Percentiles rank a stretch among this genome's conserved stretches.
These are phyloP conservation scores for Melanargia galathea DNA, from an alignment of 2,888 invertebrate species.

Conservation along the genomic window DNA sequence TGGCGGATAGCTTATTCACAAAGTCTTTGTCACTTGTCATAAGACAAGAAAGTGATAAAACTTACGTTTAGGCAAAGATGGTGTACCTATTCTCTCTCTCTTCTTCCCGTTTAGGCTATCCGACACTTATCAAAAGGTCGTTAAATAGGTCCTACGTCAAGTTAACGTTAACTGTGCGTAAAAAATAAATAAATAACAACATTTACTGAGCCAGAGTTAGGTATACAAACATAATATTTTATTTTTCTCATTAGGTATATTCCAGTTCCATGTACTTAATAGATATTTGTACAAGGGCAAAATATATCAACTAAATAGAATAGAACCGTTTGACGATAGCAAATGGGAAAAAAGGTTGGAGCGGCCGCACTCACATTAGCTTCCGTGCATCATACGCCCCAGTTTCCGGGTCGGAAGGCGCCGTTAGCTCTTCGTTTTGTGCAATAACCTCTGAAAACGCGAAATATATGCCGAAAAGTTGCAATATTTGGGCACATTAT, in stretches of 20 bases:
- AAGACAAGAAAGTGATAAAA: too few relatives aligned
- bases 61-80: too few relatives aligned
- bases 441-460: constrained; percentile 33
- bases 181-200: too few relatives aligned
- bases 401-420: constrained; percentile 41
- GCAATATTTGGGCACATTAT: background rate
- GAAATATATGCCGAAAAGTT: constrained; percentile 21
- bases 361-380: constrained; percentile 34
- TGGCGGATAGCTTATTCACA: too few relatives aligned
- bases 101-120: too few relatives aligned
- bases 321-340: constrained; percentile 19
- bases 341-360: constrained; percentile 27
- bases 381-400: constrained; percentile 38
- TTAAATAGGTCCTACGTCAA: too few relatives aligned
- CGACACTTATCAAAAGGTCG: too few relatives aligned
- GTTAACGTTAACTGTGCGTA: too few relatives aligned
- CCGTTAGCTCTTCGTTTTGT: constrained; percentile 38
- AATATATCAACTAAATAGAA: background rate
- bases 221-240: too few relatives aligned
- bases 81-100: too few relatives aligned
- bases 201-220: too few relatives aligned
- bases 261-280: background rate
- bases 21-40: too few relatives aligned
- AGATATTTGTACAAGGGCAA: background rate
- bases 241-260: background rate